Base-by-base conservation (phyloP, 2,113 vertebrate genomes). In the Sander lucioperca region DNA sequence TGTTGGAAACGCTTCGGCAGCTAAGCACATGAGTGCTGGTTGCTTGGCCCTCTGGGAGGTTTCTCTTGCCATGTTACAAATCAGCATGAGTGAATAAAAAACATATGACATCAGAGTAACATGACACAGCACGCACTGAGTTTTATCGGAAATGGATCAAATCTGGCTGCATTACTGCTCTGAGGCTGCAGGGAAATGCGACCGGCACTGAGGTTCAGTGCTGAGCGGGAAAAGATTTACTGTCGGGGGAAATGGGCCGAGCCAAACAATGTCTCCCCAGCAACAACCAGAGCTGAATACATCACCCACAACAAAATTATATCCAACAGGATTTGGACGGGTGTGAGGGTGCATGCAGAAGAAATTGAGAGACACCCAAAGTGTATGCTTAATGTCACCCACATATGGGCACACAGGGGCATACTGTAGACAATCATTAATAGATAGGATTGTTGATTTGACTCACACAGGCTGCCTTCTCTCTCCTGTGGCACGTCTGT, bases 51-150 rank as follows among this genome's bases (percentile, higher is more conserved):
- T 77, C 23, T 3, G 47, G 79, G 57, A 77, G 50, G 64, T 77
- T 76, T 85, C 62, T 83, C 30, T 39, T 64, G 63, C 39, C n/a
- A n/a, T 36, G 33, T 62, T 75, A 65, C 43, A 80, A 74, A 74
- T 70, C 43, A 65, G 25, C 10, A 39, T 73, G 47, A 51, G 43
- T 33, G 48, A 77, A 78, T 30, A 62, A 82, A 69, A 77, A 21
- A 74, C 15, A 64, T 12, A 77, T 88, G 91, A 88, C 85, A 71
- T 83, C 75, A 77, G 74, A 70, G 84, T 74, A 90, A 87, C 70
- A 85, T 78, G 82, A 90, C 67, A 76, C 85, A 78, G 47, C 39
- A 30, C 33, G 74, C n/a, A 10, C 13, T 7, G 61, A 19, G 56
- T 74, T 88, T 84, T 83, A 83, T 75, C 33, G 80, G 77, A 84